phyloP scores from a whole-genome alignment of 1,140 invertebrate genomes.

The Dolichoris vasculosae region DNA sequence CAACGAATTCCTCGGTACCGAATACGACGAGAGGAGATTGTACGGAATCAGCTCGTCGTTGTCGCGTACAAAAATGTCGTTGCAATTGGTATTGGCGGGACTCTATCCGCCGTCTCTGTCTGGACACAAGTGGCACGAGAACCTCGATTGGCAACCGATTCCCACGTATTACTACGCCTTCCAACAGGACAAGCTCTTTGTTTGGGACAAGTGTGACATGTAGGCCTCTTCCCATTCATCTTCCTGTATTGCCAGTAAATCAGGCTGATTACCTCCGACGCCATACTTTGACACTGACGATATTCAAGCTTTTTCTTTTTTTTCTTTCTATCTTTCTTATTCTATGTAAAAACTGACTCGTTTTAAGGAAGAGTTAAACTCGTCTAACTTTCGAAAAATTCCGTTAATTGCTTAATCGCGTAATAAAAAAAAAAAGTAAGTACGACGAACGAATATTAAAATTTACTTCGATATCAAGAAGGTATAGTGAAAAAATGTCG shows the following conservation, averaged over 20 bases:
- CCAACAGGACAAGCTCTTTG: background rate
- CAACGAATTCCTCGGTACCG: background rate
- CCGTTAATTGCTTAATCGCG: too few species aligned
- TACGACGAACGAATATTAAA: too few species aligned
- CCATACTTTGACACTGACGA: too few species aligned
- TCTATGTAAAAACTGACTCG: background rate
- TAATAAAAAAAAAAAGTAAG: too few species aligned
- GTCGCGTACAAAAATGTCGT: conserved; percentile 14
- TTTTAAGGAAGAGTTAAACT: background rate
- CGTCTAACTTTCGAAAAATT: too few species aligned
- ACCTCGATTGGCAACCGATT: conserved; percentile 40
- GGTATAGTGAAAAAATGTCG: too few species aligned
- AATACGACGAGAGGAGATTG: background rate
- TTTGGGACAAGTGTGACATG: conserved; percentile 13
- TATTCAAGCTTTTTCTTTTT: too few species aligned
- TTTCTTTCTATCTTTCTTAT: background rate
- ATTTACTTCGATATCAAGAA: too few species aligned
- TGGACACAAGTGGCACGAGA: background rate
- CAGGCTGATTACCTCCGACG: too few species aligned
- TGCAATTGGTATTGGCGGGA: conserved; percentile 34
- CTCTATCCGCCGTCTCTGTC: conserved; percentile 19
- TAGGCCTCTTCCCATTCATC: background rate
- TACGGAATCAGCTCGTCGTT: conserved; percentile 5
- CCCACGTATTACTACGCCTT: conserved; percentile 3
- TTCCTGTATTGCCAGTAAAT: too few species aligned